Evolutionary conservation across 2,888 invertebrate genomes (phyloP).

Genomic region (Chironomus tentans): DNA sequence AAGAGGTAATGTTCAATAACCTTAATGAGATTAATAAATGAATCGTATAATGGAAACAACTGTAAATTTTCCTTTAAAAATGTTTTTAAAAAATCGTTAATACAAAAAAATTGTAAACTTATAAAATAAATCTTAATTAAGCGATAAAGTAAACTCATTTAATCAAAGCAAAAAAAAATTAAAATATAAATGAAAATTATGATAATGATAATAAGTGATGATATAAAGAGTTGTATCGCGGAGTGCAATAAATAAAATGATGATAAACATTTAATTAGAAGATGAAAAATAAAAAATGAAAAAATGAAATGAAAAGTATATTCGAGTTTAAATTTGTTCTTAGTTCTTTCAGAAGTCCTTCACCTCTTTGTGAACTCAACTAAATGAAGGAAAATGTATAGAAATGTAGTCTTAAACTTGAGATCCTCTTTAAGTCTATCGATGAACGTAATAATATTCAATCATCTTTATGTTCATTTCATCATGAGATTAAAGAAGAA

Average conservation of each 20-base stretch:
- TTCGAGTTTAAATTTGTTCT: not conserved
- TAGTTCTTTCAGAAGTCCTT: too few relatives aligned
- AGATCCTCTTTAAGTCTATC: too few relatives aligned
- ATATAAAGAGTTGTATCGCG: not conserved
- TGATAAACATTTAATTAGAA: not conserved
- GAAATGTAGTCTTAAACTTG: too few relatives aligned
- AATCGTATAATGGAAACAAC: too few relatives aligned
- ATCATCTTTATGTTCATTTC: too few relatives aligned
- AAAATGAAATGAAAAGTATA: not conserved
- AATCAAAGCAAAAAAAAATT: not conserved
- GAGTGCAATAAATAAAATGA: not conserved
- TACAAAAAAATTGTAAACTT: not conserved
- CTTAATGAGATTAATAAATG: not conserved
- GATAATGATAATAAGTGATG: not conserved
- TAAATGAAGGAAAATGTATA: too few relatives aligned
- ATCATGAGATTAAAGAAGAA: not conserved
- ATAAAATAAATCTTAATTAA: not conserved
- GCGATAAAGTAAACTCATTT: not conserved
- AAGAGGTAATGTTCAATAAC: not conserved
- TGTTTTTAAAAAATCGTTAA: not conserved
- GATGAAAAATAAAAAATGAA: not conserved
- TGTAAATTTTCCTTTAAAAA: not conserved
- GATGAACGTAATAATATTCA: too few relatives aligned
- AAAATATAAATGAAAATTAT: not conserved
- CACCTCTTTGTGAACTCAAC: too few relatives aligned